Conservation (phyloP, 2,797 vertebrate species). For the Orestias chungarensis region DNA sequence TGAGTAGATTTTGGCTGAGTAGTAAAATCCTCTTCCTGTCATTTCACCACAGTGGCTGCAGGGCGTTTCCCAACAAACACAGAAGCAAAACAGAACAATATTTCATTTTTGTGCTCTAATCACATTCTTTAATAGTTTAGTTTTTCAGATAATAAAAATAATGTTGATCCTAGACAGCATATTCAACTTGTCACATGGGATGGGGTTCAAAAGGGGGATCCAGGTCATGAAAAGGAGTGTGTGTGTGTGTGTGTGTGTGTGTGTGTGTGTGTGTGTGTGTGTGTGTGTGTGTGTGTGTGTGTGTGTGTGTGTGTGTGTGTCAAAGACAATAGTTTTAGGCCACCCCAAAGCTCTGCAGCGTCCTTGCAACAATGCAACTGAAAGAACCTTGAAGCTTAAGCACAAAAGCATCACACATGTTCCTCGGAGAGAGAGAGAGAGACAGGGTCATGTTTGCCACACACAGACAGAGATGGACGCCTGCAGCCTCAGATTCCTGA, state of each 20-base stretch:
- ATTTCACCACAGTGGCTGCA: constrained; percentile 66
- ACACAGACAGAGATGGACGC: constrained; percentile 38
- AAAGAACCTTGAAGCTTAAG: constrained; percentile 58
- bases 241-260: constrained; percentile 12
- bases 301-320: constrained; percentile 31
- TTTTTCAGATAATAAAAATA: neutral
- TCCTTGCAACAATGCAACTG: constrained; percentile 62
- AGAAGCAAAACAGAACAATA: constrained; percentile 19
- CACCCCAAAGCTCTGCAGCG: constrained; percentile 34
- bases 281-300: constrained; percentile 45
- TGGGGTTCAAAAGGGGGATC: constrained; percentile 4
- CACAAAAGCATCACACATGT: constrained; percentile 62
- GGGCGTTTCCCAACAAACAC: constrained; percentile 70
- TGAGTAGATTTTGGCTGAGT: constrained; percentile 35
- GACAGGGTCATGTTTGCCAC: constrained; percentile 40
- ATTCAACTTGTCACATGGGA: constrained; percentile 12
- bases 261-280: neutral
- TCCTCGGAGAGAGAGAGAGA: constrained; percentile 25
- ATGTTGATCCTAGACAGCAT: neutral
- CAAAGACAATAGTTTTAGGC: constrained; percentile 64
- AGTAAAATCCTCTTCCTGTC: constrained; percentile 75
- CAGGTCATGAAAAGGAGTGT: constrained; percentile 46
- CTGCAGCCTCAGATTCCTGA: constrained; percentile 13
- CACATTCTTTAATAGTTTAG: neutral
- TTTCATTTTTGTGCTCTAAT: neutral